Percentiles rank a stretch among this genome's conserved stretches.
Conservation (phyloP, 2,888 invertebrate species). For the Unio pictorum region DNA sequence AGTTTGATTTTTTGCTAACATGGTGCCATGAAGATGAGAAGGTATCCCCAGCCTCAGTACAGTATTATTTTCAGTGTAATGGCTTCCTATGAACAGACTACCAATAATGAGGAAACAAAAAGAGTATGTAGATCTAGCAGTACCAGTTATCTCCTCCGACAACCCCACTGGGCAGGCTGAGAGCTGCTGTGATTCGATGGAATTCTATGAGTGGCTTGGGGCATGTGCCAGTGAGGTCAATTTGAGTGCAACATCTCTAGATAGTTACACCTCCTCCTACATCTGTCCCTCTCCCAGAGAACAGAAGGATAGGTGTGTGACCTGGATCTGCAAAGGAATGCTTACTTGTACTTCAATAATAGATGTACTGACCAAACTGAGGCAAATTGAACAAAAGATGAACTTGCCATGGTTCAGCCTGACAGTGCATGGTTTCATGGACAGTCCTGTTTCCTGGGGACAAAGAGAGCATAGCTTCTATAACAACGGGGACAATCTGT, state of each 20-base stretch:
- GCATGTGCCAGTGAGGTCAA: slow-evolving; percentile 54
- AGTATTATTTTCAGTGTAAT: slow-evolving; percentile 50
- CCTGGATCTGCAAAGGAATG: slow-evolving; percentile 40
- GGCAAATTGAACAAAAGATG: slow-evolving; percentile 1
- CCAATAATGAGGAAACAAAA: slow-evolving; percentile 22
- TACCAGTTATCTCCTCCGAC: slow-evolving; percentile 27
- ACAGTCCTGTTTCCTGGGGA: slow-evolving; percentile 56
- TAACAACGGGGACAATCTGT: slow-evolving; percentile 59
- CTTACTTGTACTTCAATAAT: slow-evolving; percentile 39
- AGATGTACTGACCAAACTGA: slow-evolving; percentile 29
- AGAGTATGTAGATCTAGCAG: slow-evolving; percentile 21
- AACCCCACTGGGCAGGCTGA: slow-evolving; percentile 3
- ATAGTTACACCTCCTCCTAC: slow-evolving; percentile 42
- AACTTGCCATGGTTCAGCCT: slow-evolving; percentile 50
- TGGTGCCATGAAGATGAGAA: slow-evolving; percentile 62
- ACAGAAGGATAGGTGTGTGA: slow-evolving; percentile 20
- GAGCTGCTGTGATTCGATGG: slow-evolving; percentile 20
- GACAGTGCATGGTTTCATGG: slow-evolving; percentile 63
- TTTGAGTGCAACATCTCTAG: slow-evolving; percentile 13
- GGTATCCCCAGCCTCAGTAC: slow-evolving; percentile 57
- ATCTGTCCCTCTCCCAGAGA: slow-evolving; percentile 42
- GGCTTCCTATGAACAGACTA: slow-evolving; percentile 32
- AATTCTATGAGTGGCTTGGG: slow-evolving; percentile 65
- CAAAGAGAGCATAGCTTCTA: slow-evolving; percentile 56
- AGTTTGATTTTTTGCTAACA: slow-evolving; percentile 50